Conservation (phyloP, 2,888 invertebrate species). For the Harpalus rubripes region DNA sequence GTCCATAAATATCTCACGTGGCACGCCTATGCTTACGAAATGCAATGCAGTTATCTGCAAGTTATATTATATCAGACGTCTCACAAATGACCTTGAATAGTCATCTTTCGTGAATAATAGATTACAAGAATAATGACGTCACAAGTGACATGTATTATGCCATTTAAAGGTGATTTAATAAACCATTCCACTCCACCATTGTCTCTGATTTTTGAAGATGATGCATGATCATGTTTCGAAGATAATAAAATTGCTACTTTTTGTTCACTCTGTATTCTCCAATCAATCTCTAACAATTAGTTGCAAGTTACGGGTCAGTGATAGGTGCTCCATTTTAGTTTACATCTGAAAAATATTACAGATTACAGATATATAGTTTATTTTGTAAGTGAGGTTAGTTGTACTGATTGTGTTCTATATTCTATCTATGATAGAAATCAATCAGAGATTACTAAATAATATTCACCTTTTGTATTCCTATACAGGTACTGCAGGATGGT, state of each 20-base stretch:
- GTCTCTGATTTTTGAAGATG: constrained; percentile 85
- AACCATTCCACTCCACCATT: constrained; percentile 85
- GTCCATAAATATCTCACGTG: no score
- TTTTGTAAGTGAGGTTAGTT: constrained; percentile 25
- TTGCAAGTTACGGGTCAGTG: constrained; percentile 75
- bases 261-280: constrained; percentile 81
- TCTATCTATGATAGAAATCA: neutral
- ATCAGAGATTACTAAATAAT: neutral
- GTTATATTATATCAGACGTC: no score
- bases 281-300: constrained; percentile 73
- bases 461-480: neutral
- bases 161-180: constrained; percentile 86
- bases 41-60: no score
- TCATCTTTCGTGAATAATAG: no score
- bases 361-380: neutral
- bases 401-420: neutral
- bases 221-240: constrained; percentile 86
- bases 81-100: no score
- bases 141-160: constrained; percentile 79
- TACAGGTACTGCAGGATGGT: neutral
- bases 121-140: no score
- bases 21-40: no score
- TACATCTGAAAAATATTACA: constrained; percentile 26
- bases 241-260: constrained; percentile 82
- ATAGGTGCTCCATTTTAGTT: constrained; percentile 71